phyloP scores from a whole-genome alignment of 2,888 invertebrate species.

The Cantharis nigra region DNA sequence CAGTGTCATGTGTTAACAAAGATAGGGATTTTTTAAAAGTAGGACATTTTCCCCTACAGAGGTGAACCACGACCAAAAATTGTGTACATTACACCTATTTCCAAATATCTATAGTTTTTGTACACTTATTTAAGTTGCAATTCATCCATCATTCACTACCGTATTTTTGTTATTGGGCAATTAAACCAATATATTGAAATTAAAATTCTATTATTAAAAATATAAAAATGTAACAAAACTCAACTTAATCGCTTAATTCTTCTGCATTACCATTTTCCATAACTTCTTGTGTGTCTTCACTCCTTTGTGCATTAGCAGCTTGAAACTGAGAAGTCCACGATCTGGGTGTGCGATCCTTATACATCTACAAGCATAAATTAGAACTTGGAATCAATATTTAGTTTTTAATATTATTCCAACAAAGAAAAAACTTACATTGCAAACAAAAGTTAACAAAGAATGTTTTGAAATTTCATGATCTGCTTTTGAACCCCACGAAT shows the following conservation, averaged over 20 bases:
- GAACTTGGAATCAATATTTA: too few relatives aligned
- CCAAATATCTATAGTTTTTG: too few relatives aligned
- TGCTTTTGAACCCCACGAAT: conserved; percentile 19
- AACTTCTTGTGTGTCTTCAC: not conserved
- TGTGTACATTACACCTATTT: too few relatives aligned
- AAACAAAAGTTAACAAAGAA: conserved; percentile 21
- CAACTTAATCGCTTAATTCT: not conserved
- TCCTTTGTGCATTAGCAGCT: not conserved
- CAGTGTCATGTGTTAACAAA: too few relatives aligned
- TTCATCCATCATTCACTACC: too few relatives aligned
- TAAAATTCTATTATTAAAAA: not conserved
- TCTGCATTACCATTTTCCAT: not conserved
- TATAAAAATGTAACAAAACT: not conserved
- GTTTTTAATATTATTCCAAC: too few relatives aligned
- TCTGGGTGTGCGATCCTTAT: conserved; percentile 13
- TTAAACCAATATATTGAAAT: not conserved
- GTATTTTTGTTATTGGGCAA: not conserved
- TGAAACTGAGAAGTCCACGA: conserved; percentile 22
- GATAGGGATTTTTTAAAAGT: too few relatives aligned
- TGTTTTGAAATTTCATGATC: conserved; percentile 26
- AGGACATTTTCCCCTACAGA: too few relatives aligned
- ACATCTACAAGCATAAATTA: not conserved
- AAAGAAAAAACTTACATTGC: conserved; percentile 12
- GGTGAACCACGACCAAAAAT: too few relatives aligned
- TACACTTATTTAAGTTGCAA: too few relatives aligned